phyloP scores from a whole-genome alignment of 2,888 invertebrate genomes.

The Furcula furcula region DNA sequence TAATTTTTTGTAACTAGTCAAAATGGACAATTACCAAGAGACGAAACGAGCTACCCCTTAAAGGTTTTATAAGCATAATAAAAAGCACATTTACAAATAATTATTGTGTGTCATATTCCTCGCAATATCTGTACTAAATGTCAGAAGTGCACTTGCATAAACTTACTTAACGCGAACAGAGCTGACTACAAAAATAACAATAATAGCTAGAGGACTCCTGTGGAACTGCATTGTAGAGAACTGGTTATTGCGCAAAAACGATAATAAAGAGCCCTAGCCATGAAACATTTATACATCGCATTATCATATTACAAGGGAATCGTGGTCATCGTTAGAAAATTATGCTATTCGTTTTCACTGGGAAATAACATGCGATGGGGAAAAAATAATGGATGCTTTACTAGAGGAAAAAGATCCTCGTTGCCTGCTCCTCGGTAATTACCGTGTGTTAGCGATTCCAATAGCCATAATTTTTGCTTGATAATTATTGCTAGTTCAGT shows the following conservation, averaged over 20 bases:
- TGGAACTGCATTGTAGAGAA: slow-evolving; percentile 58
- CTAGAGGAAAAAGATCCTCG: slow-evolving; percentile 37
- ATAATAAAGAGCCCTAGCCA: slow-evolving; percentile 66
- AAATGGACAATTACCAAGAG: too few species aligned
- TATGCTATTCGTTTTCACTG: slow-evolving; percentile 76
- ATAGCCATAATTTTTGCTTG: background rate
- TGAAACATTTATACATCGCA: slow-evolving; percentile 77
- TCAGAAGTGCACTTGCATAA: slow-evolving; percentile 16
- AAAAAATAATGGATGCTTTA: slow-evolving; percentile 38
- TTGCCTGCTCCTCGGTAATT: slow-evolving; percentile 34
- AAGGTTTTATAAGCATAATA: too few species aligned
- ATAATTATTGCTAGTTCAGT: too few species aligned
- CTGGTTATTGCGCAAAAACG: slow-evolving; percentile 72
- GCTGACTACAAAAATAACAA: slow-evolving; percentile 48
- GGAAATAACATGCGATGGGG: slow-evolving; percentile 53
- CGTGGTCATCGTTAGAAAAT: slow-evolving; percentile 77
- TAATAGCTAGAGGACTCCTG: slow-evolving; percentile 49
- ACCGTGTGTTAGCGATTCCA: slow-evolving; percentile 10
- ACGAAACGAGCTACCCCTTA: too few species aligned
- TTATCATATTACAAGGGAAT: slow-evolving; percentile 80
- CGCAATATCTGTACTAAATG: slow-evolving; percentile 9
- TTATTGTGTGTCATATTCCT: slow-evolving; percentile 10
- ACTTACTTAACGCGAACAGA: slow-evolving; percentile 23
- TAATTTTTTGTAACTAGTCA: too few species aligned
- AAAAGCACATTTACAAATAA: too few species aligned